Percentiles rank a stretch among this genome's conserved stretches.
phyloP scores from a whole-genome alignment of 2,888 invertebrate genomes.

The Hanleya hanleyi region DNA sequence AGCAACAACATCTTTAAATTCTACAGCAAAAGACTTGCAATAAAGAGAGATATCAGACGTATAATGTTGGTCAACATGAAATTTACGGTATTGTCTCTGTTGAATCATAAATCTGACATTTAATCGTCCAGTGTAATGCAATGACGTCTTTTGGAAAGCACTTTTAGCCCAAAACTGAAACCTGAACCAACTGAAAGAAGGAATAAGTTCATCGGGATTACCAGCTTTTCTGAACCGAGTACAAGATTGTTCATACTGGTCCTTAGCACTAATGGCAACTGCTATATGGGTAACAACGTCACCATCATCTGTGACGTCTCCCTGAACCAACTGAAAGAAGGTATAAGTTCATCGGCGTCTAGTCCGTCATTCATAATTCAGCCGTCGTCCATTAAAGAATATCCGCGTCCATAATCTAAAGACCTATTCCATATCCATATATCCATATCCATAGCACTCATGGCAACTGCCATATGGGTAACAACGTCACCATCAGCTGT shows the following conservation, averaged over 20 bases:
- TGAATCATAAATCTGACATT: background rate
- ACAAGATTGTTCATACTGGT: background rate
- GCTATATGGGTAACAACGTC: background rate
- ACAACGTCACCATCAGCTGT: background rate
- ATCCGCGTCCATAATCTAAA: too few relatives aligned
- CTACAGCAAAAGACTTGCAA: background rate
- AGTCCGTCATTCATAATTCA: too few relatives aligned
- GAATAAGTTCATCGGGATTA: background rate
- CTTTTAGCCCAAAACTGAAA: background rate
- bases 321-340: too few relatives aligned
- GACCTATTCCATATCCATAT: too few relatives aligned
- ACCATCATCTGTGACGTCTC: background rate
- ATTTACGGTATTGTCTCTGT: background rate
- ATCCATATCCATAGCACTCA: too few relatives aligned
- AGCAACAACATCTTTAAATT: background rate
- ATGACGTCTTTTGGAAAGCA: background rate
- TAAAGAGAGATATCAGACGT: background rate
- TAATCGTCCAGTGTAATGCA: background rate
- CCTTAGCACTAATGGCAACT: background rate
- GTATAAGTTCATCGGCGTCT: too few relatives aligned
- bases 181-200: background rate
- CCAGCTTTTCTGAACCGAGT: background rate
- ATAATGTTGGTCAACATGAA: slow-evolving; percentile 1
- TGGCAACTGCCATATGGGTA: background rate
- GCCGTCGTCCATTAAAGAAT: too few relatives aligned